These are phyloP conservation scores for Polyergus mexicanus DNA, from an alignment of 1,140 invertebrate species.

Conservation along the genomic window DNA sequence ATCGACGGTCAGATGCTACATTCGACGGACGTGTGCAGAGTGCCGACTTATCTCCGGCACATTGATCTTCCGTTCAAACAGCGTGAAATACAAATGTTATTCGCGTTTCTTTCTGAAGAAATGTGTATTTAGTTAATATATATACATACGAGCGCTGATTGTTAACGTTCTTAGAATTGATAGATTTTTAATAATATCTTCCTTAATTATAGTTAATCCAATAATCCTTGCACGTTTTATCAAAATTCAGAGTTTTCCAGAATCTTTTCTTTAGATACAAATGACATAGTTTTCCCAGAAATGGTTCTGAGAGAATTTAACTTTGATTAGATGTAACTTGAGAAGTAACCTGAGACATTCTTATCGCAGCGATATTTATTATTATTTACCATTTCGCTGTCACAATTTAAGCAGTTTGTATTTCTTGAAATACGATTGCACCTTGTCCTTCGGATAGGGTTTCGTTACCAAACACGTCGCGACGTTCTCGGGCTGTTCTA, in stretches of 20 bases:
- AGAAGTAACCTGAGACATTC: not conserved
- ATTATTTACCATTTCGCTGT: conserved; percentile 25
- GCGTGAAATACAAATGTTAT: conserved; percentile 18
- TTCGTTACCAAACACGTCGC: conserved; percentile 97
- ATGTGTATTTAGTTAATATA: conserved; percentile 6
- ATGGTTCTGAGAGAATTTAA: not conserved
- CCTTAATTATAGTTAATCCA: not conserved
- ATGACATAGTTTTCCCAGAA: not conserved
- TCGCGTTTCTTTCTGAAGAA: not conserved
- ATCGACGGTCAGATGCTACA: conserved; percentile 39
- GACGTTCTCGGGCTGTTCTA: conserved; percentile 98
- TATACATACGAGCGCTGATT: not conserved
- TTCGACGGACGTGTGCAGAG: conserved; percentile 17
- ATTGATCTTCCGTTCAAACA: conserved; percentile 25
- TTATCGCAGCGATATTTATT: conserved; percentile 39
- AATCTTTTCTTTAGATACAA: not conserved
- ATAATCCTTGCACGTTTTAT: not conserved
- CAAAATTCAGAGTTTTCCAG: not conserved
- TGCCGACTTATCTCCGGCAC: conserved; percentile 26
- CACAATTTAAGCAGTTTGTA: conserved; percentile 93
- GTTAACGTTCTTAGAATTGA: not conserved
- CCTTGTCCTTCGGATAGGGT: conserved; percentile 95
- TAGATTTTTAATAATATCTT: not conserved
- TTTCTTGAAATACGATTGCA: conserved; percentile 95
- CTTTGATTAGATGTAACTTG: not conserved